Percentiles rank a stretch among this genome's conserved stretches.
Evolutionary conservation across 30 jellyfish, hydroid and myxozoan species (phyloP).

Genomic region (Pseudorhiza aurosa): DNA sequence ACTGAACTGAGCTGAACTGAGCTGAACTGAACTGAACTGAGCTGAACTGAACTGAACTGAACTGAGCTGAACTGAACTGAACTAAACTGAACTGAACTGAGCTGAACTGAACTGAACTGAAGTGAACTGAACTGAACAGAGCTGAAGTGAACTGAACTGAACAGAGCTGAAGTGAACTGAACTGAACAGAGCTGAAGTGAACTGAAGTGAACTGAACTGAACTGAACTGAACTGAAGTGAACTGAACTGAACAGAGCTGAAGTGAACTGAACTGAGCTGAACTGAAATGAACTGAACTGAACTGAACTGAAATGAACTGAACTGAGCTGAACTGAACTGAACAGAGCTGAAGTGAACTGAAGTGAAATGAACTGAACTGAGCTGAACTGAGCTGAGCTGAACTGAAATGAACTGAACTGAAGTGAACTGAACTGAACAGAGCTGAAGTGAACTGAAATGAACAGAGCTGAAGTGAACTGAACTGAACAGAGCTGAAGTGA

Average conservation of each 20-base stretch:
- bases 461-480: constrained; percentile 6
- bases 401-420: constrained; percentile 17
- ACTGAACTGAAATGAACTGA: constrained; percentile 13
- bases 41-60: not conserved
- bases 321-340: constrained; percentile 11
- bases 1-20: constrained; percentile 11
- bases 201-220: constrained; percentile 13
- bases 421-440: constrained; percentile 10
- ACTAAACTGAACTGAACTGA: not conserved
- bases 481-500: not conserved
- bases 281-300: constrained; percentile 13
- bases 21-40: not conserved
- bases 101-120: not conserved
- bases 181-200: constrained; percentile 10
- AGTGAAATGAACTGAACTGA: not conserved
- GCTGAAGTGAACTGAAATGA: constrained; percentile 13
- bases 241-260: not conserved
- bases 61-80: not conserved
- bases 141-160: constrained; percentile 9
- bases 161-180: constrained; percentile 4
- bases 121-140: constrained; percentile 14
- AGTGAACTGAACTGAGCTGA: not conserved
- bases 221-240: constrained; percentile 8
- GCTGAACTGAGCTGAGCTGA: not conserved
- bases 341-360: not conserved